Evolutionary conservation across 2,888 invertebrate species (phyloP).

Genomic region (Amblyjoppa fuscipennis): DNA sequence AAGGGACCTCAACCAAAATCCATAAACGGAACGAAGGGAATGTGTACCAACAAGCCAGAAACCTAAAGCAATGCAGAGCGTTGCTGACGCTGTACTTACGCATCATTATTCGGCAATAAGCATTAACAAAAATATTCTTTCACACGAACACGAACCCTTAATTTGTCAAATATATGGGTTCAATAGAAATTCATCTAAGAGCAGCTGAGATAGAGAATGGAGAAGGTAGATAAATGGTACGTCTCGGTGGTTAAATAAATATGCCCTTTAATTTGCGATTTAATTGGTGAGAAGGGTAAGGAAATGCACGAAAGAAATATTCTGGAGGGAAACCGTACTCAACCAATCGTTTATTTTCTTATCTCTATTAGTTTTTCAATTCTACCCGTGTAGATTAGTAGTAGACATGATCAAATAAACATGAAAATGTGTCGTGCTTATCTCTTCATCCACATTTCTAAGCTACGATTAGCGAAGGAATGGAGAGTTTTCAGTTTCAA

Average conservation of each 20-base stretch:
- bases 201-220: conserved; percentile 33
- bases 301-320: neutral
- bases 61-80: conserved; percentile 7
- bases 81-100: neutral
- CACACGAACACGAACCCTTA: conserved; percentile 44
- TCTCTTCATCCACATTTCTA: neutral
- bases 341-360: neutral
- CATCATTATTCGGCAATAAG: conserved; percentile 3
- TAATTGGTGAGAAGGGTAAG: conserved; percentile 39
- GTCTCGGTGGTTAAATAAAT: conserved; percentile 48
- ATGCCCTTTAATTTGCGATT: conserved; percentile 56
- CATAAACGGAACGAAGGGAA: conserved; percentile 4
- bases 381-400: neutral
- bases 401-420: neutral
- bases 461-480: neutral
- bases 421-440: neutral
- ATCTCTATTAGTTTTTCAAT: conserved; percentile 2
- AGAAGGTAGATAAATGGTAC: conserved; percentile 34
- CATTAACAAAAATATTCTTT: conserved; percentile 9
- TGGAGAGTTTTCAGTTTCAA: neutral
- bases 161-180: conserved; percentile 51
- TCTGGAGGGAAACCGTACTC: neutral
- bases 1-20: neutral
- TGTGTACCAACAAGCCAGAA: neutral
- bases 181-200: conserved; percentile 8